A percentile compares a stretch with the other conserved stretches of the same genome.
phyloP scores from a whole-genome alignment of 2,888 invertebrate genomes.

The Chrysodeixis includens region DNA sequence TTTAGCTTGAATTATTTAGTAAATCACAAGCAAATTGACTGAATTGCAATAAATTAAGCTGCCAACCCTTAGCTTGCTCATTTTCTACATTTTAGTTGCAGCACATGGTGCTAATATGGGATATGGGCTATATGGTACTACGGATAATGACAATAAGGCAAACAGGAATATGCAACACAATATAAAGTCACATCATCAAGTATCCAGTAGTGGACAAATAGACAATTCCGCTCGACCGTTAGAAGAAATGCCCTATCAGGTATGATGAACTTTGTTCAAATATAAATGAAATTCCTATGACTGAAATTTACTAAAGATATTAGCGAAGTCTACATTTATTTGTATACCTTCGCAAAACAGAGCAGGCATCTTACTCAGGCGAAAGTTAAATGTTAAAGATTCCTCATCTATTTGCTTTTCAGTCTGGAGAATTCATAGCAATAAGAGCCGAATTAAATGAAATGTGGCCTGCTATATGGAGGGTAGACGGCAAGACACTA shows the following conservation, averaged over 20 bases:
- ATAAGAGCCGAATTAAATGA: conserved; percentile 94
- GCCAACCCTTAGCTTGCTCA: conserved; percentile 20
- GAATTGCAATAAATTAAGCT: conserved; percentile 8
- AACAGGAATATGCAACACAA: conserved; percentile 81
- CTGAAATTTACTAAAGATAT: too few relatives aligned
- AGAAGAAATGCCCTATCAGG: conserved; percentile 91
- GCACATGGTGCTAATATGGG: conserved; percentile 89
- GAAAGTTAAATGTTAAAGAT: not conserved
- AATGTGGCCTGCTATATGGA: conserved; percentile 97
- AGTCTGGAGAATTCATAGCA: conserved; percentile 97
- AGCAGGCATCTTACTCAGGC: not conserved
- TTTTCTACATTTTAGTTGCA: conserved; percentile 80
- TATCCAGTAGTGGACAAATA: conserved; percentile 79
- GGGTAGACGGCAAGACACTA: conserved; percentile 95
- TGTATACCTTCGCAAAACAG: not conserved
- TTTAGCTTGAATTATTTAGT: not conserved
- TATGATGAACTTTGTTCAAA: conserved; percentile 57
- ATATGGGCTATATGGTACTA: conserved; percentile 88
- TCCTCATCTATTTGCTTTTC: conserved; percentile 69
- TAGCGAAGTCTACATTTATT: not conserved
- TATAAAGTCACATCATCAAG: conserved; percentile 87
- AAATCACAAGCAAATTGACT: too few relatives aligned
- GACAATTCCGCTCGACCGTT: conserved; percentile 76
- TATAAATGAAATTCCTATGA: too few relatives aligned
- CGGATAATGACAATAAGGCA: conserved; percentile 78